These are phyloP conservation scores for Monochamus saltuarius DNA, from an alignment of 1,140 invertebrate genomes.

Conservation along the genomic window DNA sequence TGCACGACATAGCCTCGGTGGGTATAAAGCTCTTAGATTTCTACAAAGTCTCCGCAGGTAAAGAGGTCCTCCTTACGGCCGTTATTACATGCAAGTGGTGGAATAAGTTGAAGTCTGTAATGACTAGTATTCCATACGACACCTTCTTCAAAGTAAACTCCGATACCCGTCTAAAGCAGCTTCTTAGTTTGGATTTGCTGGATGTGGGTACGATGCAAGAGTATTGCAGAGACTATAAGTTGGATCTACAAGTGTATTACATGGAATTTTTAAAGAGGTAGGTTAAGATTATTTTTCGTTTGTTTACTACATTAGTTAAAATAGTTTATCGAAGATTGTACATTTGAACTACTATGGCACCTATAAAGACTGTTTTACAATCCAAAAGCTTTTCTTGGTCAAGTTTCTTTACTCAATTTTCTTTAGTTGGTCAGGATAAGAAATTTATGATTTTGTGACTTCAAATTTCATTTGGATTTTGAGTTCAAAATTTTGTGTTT, in stretches of 20 bases:
- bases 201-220: constrained; percentile 22
- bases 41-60: constrained; percentile 11
- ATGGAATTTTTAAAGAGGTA: constrained; percentile 34
- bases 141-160: constrained; percentile 28
- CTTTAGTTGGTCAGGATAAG: too few relatives aligned
- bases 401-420: too few relatives aligned
- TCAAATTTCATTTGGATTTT: too few relatives aligned
- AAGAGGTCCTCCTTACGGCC: constrained; percentile 11
- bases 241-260: constrained; percentile 35
- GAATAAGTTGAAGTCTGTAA: constrained; percentile 23
- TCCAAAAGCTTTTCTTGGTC: too few relatives aligned
- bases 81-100: constrained; percentile 38
- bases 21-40: constrained; percentile 19
- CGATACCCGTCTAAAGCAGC: constrained; percentile 28
- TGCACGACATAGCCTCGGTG: constrained; percentile 26
- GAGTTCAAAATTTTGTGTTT: too few relatives aligned
- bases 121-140: constrained; percentile 29
- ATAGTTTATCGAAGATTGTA: too few relatives aligned
- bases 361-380: too few relatives aligned
- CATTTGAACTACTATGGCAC: too few relatives aligned
- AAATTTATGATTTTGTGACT: too few relatives aligned
- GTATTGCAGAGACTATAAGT: constrained; percentile 43
- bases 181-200: constrained; percentile 31
- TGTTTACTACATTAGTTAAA: too few relatives aligned
- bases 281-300: constrained; percentile 8